A percentile compares a stretch with the other conserved stretches of the same genome.
Conservation (phyloP, 2,113 vertebrate genomes). For the Egretta garzetta region DNA sequence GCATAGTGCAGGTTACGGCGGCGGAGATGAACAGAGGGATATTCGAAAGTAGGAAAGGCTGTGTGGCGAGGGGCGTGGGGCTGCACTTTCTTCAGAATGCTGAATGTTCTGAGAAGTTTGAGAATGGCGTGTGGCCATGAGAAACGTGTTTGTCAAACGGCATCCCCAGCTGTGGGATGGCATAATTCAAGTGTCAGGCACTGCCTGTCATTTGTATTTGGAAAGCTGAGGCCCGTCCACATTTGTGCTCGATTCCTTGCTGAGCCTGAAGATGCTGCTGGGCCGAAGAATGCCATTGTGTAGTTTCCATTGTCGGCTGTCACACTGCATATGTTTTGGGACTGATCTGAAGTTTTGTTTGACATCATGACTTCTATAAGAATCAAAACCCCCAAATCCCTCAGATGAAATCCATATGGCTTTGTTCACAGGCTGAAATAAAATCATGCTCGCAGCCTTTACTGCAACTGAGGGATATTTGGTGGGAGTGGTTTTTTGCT, state of each 20-base stretch:
- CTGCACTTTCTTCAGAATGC: neutral
- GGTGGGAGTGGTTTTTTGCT: constrained; percentile 54
- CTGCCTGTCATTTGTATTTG: neutral
- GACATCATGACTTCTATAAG: constrained; percentile 68
- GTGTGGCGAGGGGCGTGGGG: accelerated
- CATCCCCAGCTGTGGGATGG: neutral
- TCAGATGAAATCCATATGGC: constrained; percentile 72
- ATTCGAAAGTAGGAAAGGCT: neutral
- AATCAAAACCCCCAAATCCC: constrained; percentile 63
- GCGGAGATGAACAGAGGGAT: neutral
- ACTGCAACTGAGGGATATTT: constrained; percentile 68
- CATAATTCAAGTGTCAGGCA: neutral
- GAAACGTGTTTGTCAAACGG: neutral
- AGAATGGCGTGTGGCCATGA: neutral
- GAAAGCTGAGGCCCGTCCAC: neutral
- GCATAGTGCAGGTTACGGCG: neutral
- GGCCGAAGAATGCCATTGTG: neutral
- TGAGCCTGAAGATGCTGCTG: constrained; percentile 15
- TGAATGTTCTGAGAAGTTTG: neutral
- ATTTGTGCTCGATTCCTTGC: constrained; percentile 3
- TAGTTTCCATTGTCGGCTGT: constrained; percentile 58
- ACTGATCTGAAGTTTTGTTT: constrained; percentile 66
- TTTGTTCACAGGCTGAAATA: constrained; percentile 67
- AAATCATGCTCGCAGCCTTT: constrained; percentile 65
- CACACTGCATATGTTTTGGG: constrained; percentile 59